phyloP scores from a whole-genome alignment of 2,797 vertebrate genomes.

The Periophthalmus magnuspinnatus region DNA sequence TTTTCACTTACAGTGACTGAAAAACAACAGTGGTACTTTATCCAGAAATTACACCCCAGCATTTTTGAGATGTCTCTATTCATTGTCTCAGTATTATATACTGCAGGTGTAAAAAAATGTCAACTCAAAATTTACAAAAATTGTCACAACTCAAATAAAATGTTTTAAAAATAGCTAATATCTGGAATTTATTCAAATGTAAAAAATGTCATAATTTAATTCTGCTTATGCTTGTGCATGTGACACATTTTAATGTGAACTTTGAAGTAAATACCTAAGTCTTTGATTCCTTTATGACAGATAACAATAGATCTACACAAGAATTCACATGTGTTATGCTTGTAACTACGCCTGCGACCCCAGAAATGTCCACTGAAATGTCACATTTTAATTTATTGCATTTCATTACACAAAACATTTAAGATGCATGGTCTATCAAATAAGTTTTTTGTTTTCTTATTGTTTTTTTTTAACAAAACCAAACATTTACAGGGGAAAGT shows the following conservation, averaged over 20 bases:
- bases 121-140: too few relatives aligned
- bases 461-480: conserved; percentile 87
- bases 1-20: too few relatives aligned
- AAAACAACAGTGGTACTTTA: too few relatives aligned
- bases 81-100: neutral
- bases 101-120: neutral
- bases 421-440: conserved; percentile 91
- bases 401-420: conserved; percentile 96
- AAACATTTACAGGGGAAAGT: conserved; percentile 90
- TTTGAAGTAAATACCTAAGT: neutral
- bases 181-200: conserved; percentile 1
- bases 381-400: conserved; percentile 85
- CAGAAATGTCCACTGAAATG: conserved; percentile 45
- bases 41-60: too few relatives aligned
- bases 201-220: neutral
- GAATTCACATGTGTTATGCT: neutral
- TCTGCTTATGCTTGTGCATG: neutral
- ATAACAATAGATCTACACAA: neutral
- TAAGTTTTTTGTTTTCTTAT: conserved; percentile 78
- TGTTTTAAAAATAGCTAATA: neutral
- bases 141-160: too few relatives aligned
- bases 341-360: neutral
- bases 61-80: neutral
- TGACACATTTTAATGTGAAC: neutral
- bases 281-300: neutral